These are phyloP conservation scores for Lamprologus speciosus DNA, from an alignment of 2,113 vertebrate species.

Conservation along the genomic window DNA sequence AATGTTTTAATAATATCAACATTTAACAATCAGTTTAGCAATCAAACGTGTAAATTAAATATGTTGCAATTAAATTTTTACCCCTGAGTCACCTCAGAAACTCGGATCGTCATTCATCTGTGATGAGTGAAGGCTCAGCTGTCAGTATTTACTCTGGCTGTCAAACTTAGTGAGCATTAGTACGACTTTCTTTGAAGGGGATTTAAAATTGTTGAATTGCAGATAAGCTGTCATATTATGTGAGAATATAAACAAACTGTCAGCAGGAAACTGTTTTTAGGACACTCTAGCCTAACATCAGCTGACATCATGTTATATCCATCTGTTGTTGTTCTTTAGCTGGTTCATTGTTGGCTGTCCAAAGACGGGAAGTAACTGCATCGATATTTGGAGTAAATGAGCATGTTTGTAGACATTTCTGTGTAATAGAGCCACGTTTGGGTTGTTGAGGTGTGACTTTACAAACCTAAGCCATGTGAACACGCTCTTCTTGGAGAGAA, in stretches of 20 bases:
- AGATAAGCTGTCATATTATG: neutral
- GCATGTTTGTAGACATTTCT: neutral
- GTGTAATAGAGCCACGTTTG: fast-evolving
- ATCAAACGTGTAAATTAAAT: neutral
- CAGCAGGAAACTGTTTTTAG: neutral
- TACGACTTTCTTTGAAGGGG: neutral
- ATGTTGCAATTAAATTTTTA: neutral
- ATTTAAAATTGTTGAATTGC: neutral
- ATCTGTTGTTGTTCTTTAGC: neutral
- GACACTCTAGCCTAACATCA: neutral
- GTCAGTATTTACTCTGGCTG: neutral
- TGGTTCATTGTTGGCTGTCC: neutral
- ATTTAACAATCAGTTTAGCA: neutral
- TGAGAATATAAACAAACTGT: neutral
- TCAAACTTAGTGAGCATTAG: neutral
- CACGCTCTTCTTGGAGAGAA: neutral
- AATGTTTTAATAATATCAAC: neutral
- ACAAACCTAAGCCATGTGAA: neutral
- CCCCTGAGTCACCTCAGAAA: neutral
- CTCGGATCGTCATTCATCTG: neutral
- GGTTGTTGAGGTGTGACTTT: neutral
- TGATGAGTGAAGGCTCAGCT: neutral
- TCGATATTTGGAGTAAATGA: neutral
- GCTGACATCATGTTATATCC: neutral
- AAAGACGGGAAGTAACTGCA: neutral